Percentiles rank a stretch among this genome's conserved stretches.
These are phyloP conservation scores for Geotrypetes seraphini DNA, from an alignment of 2,797 vertebrate genomes.

Conservation along the genomic window DNA sequence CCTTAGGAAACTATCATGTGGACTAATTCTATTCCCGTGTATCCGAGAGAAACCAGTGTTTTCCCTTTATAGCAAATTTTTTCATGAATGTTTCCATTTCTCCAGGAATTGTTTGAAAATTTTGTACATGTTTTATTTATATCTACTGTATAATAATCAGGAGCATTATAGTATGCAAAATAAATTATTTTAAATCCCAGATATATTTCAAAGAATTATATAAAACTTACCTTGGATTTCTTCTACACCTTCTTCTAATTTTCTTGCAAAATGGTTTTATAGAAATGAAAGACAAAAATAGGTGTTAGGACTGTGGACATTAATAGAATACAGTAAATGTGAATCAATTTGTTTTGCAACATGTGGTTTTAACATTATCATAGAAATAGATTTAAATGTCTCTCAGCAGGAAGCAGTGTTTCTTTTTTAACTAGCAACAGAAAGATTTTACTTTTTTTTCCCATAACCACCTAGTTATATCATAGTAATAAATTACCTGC, in stretches of 20 bases:
- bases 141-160: not conserved
- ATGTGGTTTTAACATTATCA: slow-evolving; percentile 64
- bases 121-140: not conserved
- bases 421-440: slow-evolving; percentile 53
- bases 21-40: too few species aligned
- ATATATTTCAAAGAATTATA: not conserved
- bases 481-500: slow-evolving; percentile 41
- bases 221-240: not conserved
- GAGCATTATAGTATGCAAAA: not conserved
- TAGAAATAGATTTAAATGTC: slow-evolving; percentile 60
- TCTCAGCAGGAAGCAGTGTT: slow-evolving; percentile 56
- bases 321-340: slow-evolving; percentile 53
- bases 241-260: not conserved
- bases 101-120: slow-evolving; percentile 2
- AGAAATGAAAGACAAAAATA: slow-evolving; percentile 52
- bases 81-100: too few species aligned
- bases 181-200: not conserved
- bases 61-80: too few species aligned
- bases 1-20: too few species aligned
- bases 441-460: too few species aligned
- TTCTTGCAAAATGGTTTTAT: not conserved
- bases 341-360: slow-evolving; percentile 63
- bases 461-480: slow-evolving; percentile 41
- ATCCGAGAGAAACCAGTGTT: too few species aligned
- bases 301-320: slow-evolving; percentile 48